Base-by-base conservation (phyloP, 1,140 invertebrate genomes). In the Heliothis subflexa region DNA sequence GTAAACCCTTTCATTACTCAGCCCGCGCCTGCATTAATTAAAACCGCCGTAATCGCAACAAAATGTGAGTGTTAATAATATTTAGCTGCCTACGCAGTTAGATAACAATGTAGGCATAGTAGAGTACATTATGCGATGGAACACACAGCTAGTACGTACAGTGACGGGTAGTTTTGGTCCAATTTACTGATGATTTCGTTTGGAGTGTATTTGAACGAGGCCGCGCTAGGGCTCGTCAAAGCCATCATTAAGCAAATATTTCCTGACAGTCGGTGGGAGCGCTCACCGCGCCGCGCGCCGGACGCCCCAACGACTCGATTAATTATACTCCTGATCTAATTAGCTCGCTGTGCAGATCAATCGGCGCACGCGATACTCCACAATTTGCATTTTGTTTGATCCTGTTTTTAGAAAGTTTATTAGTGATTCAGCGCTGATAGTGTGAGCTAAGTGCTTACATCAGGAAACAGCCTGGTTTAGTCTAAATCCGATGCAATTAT, bases 311-410 rank as follows among this genome's bases (percentile, higher is more conserved):
- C 59, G 54, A 84, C 78, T 86, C 78, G 64, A 83, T 86, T 86
- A 82, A 86, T 83, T 83, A 83, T 74, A 83, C 78, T 74, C 71
- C 21, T 64, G 77, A 80, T 80, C 77, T 83, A 83, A 85, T 83
- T 83, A 83, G 73, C 81, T 78, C 76, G 78, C 52, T 73, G 54
- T 66, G 61, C 57, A 72, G 33, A 78, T 74, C 78, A 83, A 78
- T 85, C 78, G 68, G 76, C 45, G 45, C 33, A 83, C 79, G 50
- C 62, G 49, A 78, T 74, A 14, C 57, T 62, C 50, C 11, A 66
- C 62, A 57, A 76, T 66, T 64, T 52, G 25, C 16, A 33, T 28
- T 55, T 76, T 52, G 28, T 54, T 76, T 66, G n/a, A 76, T 66
- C 54, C 54, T 21, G 54, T 57, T 57, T 45, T 72, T 73, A 47